Percentiles rank a stretch among this genome's conserved stretches.
These are phyloP conservation scores for Dipodomys spectabilis DNA, from an alignment of 2,113 vertebrate species.

Conservation along the genomic window DNA sequence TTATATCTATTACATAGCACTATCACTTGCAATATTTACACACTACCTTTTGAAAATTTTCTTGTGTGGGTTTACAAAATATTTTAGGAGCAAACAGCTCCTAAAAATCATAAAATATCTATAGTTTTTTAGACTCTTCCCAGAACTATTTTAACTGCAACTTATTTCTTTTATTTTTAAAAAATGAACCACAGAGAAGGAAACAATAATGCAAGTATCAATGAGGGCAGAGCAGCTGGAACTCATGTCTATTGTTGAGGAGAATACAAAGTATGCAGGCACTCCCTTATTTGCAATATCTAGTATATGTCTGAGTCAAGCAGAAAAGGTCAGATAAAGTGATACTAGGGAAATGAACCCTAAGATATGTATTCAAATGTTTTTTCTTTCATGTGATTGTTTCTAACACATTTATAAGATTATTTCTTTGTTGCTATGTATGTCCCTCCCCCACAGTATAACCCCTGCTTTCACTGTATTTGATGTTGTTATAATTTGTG, in stretches of 20 bases:
- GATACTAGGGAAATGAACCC: no score
- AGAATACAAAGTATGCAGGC: background rate
- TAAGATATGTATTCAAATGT: no score
- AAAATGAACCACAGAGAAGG: background rate
- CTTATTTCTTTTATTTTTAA: background rate
- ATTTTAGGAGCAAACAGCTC: constrained; percentile 1
- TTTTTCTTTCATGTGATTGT: no score
- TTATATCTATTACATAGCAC: background rate
- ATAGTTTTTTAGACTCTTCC: background rate
- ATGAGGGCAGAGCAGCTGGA: background rate
- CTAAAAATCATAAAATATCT: background rate
- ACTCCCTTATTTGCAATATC: no score
- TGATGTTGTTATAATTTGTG: no score
- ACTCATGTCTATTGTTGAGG: background rate
- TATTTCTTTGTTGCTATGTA: no score
- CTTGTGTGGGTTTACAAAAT: background rate
- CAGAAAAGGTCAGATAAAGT: no score
- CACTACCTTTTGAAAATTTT: background rate
- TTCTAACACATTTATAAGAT: no score
- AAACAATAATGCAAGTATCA: background rate
- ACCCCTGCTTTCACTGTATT: no score
- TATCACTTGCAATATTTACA: background rate
- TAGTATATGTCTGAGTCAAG: no score
- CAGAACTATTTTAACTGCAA: background rate
- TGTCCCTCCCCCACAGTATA: no score